Conservation (phyloP, 2,113 vertebrate genomes). For the Psittacara wagleri region DNA sequence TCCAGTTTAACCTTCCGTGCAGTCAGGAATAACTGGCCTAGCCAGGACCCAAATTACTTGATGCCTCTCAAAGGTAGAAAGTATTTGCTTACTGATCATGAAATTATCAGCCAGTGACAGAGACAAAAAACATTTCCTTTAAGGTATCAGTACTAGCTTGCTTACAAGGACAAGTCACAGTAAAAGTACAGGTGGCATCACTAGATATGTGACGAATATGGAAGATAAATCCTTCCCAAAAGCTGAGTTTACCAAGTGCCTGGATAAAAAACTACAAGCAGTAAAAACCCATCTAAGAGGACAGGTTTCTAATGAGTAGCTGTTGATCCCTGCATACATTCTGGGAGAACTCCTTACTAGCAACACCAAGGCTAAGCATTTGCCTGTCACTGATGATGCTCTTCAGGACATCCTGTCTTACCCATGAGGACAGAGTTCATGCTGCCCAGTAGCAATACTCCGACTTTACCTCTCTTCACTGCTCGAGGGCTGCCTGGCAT, state of each 20-base stretch:
- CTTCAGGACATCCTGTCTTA: neutral
- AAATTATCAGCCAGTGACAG: neutral
- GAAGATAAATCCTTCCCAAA: neutral
- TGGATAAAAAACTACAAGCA: neutral
- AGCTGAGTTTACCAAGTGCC: neutral
- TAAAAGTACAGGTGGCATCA: neutral
- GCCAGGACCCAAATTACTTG: neutral
- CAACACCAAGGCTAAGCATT: neutral
- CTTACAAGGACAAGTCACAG: neutral
- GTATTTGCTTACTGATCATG: neutral
- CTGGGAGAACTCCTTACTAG: neutral
- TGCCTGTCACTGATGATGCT: neutral
- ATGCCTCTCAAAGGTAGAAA: neutral
- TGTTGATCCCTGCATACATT: neutral
- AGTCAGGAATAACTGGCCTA: neutral
- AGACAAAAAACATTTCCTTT: neutral
- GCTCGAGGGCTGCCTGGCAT: slow-evolving; percentile 86
- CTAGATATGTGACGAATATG: neutral
- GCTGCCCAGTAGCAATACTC: neutral
- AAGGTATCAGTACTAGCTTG: neutral
- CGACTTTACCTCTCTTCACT: slow-evolving; percentile 81
- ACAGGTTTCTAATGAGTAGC: neutral
- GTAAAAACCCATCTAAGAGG: neutral
- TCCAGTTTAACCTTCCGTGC: neutral
- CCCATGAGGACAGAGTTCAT: neutral